Base-by-base conservation (phyloP, 2,888 invertebrate genomes). In the Drosophila pegasa region DNA sequence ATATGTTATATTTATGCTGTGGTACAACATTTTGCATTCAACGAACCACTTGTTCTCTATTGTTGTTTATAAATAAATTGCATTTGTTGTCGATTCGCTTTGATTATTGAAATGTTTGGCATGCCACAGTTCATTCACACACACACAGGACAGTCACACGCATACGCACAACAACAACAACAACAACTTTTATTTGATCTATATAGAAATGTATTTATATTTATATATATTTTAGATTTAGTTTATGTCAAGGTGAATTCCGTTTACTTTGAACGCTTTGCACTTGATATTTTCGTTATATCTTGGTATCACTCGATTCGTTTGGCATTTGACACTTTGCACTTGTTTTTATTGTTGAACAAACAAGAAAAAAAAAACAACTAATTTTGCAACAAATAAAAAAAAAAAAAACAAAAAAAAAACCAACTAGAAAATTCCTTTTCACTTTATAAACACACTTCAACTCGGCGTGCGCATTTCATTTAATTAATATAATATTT, bases 41-140 rank as follows among this genome's bases (percentile, higher is more conserved):
- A 37, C 69, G 58, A 61, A 61, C 50, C 66, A 50, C 37, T 66
- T 78, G 75, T 61, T 67, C 61, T 62, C 22, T 63, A 25, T 43
- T 64, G 33, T 56, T 58, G 33, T 47, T 38, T 57, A 80, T 70
- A 76, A 73, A 51, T 62, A 68, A 61, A 60, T 52, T 43, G 63
- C 51, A 75, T 63, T 63, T 29, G 51, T 10, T 27, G 37, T 33
- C 50, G 37, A 45, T 61, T 56, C n/a, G 57, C 41, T 56, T 59
- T 70, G 62, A 58, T 78, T 70, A 74, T 57, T 60, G 67, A 78
- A 76, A 85, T 82, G 76, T 59, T 62, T 70, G 68, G 64, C 77
- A 76, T 87, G 79, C 74, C 70, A 35, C 55, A 59, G 62, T 33
- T 47, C 77, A 58, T 61, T 70, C 66, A 75, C 66, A 58, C 33